Percentiles rank a stretch among this genome's conserved stretches.
These are phyloP conservation scores for Semnornis frantzii DNA, from an alignment of 2,113 vertebrate species.

Conservation along the genomic window DNA sequence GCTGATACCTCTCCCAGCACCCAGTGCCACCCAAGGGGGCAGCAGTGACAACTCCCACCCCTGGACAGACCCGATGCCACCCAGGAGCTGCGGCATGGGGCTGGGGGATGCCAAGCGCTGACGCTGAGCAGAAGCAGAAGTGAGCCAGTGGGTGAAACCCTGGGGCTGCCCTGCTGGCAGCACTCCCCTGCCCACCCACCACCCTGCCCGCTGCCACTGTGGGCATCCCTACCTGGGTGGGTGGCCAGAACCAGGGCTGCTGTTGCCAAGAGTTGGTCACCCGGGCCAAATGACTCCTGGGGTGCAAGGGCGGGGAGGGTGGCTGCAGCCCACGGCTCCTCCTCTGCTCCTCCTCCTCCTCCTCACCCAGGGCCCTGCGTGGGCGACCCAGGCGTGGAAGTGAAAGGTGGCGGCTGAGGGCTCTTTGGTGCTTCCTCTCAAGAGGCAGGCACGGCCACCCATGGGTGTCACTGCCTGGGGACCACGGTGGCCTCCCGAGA, in stretches of 20 bases:
- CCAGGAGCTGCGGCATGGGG: accelerated
- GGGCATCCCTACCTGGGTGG: constrained; percentile 11
- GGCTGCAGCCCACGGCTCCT: constrained; percentile 51
- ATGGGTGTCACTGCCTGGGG: not conserved
- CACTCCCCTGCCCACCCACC: not conserved
- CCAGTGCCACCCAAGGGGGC: not conserved
- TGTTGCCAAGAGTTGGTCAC: constrained; percentile 12
- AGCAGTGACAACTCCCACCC: not conserved
- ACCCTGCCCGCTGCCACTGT: not conserved
- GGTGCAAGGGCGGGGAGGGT: constrained; percentile 2
- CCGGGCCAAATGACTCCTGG: constrained; percentile 51
- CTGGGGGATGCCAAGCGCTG: accelerated
- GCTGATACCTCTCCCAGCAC: not conserved
- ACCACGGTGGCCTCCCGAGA: not conserved
- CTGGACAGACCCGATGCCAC: accelerated
- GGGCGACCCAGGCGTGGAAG: constrained; percentile 10
- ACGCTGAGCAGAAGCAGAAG: constrained; percentile 34
- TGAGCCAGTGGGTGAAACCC: not conserved
- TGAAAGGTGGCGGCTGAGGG: not conserved
- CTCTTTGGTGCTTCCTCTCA: not conserved
- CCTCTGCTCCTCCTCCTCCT: constrained; percentile 47
- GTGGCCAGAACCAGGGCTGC: constrained; percentile 7
- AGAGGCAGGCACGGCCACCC: not conserved
- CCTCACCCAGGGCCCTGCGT: constrained; percentile 16
- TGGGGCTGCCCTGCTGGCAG: accelerated